Evolutionary conservation across 2,888 invertebrate genomes (phyloP).

Genomic region (Icerya purchasi): DNA sequence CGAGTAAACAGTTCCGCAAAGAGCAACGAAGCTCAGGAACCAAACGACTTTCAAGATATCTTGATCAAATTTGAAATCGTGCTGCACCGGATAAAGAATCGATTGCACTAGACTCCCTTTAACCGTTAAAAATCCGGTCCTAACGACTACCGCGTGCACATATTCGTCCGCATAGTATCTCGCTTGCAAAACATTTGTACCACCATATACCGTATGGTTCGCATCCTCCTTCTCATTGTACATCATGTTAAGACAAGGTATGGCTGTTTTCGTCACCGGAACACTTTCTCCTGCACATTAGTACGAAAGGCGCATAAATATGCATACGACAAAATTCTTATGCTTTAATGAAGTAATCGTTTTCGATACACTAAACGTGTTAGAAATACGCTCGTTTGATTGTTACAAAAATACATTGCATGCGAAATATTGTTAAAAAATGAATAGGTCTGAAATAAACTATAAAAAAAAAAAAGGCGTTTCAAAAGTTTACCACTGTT

Average conservation of each 20-base stretch:
- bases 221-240: constrained; percentile 55
- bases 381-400: not conserved
- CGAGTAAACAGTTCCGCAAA: constrained; percentile 32
- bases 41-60: constrained; percentile 39
- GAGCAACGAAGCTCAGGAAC: constrained; percentile 29
- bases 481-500: too few species aligned
- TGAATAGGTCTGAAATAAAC: too few species aligned
- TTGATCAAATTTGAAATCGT: constrained; percentile 53
- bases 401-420: too few species aligned
- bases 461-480: too few species aligned
- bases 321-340: not conserved
- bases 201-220: constrained; percentile 70
- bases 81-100: constrained; percentile 53
- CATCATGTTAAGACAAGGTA: constrained; percentile 34
- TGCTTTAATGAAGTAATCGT: not conserved
- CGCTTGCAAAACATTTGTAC: constrained; percentile 75
- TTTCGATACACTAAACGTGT: not conserved
- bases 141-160: constrained; percentile 27
- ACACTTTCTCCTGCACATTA: constrained; percentile 59
- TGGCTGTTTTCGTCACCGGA: constrained; percentile 66
- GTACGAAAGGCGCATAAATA: constrained; percentile 4
- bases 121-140: constrained; percentile 41
- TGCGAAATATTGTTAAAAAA: too few species aligned
- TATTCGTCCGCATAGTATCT: constrained; percentile 49
- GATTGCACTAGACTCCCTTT: constrained; percentile 58